Base-by-base conservation (phyloP, 2,113 vertebrate species). In the Marcusenius ussheri region DNA sequence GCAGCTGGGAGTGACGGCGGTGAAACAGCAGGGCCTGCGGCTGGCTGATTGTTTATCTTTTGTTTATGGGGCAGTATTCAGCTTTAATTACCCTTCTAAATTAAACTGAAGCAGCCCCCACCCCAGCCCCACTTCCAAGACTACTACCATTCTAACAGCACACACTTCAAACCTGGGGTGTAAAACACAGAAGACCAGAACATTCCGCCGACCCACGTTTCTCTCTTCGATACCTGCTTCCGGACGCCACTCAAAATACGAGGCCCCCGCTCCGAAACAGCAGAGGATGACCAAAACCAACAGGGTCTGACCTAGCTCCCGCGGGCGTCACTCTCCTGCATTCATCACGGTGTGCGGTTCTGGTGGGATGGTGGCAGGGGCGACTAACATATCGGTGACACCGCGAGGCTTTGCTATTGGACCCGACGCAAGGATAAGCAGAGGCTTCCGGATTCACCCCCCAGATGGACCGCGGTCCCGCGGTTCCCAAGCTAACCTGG, bases 71-170 rank as follows among this genome's bases (percentile, higher is more conserved):
- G 97, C 96, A 97, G 97, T 98, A 98, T 99, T 98, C 97, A 97
- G 97, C 96, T 98, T 98, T 99, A 99, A 99, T 99, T 99, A 98
- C 97, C 96, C 97, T 97, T 97, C 97, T 99, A 99, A 99, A 99
- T 99, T 99, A 98, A 98, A 97, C 96, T 97, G 96, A 98, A 99
- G 99, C 97, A 98, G 35, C 51, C 51, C 7, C 51, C 13, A 3
- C 15, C 49, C 3, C 47, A 31, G 2, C 15, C 15, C 83, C 56
- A 13, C 70, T 58, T 95, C 95, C 92, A 94, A 96, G 95, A 95
- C 94, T 96, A 90, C 88, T 89, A 58, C 2, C 83, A 90, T 92
- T 90, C 91, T 91, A 89, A 46, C 80, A 93, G 91, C 35, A 93
- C 93, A 94, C 94, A 94, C 95, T 96, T 93, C 91, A 88, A 35